Percentiles rank a stretch among this genome's conserved stretches.
These are phyloP conservation scores for Luperina testacea DNA, from an alignment of 2,888 invertebrate genomes.

Conservation along the genomic window DNA sequence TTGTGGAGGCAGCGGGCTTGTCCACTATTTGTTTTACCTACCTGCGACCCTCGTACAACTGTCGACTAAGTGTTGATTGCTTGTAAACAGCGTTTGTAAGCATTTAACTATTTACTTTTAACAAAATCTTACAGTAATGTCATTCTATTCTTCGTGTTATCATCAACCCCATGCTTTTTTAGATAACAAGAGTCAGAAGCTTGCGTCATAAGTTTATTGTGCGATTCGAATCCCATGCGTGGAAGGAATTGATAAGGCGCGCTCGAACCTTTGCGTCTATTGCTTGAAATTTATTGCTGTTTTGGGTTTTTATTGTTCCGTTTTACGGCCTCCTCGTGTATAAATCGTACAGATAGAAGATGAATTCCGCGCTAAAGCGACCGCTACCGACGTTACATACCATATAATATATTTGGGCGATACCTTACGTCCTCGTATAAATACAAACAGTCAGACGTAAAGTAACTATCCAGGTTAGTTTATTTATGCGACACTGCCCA, in stretches of 20 bases:
- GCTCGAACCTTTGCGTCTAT: conserved; percentile 90
- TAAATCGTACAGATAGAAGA: conserved; percentile 90
- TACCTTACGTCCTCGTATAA: conserved; percentile 77
- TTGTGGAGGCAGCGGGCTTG: conserved; percentile 80
- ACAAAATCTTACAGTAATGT: conserved; percentile 63
- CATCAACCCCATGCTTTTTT: conserved; percentile 46
- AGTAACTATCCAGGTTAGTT: conserved; percentile 63
- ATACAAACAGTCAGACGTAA: conserved; percentile 65
- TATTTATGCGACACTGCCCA: conserved; percentile 59
- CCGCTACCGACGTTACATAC: conserved; percentile 82
- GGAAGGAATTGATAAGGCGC: conserved; percentile 90
- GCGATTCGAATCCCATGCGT: conserved; percentile 85
- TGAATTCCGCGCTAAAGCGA: conserved; percentile 86
- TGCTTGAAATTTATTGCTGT: conserved; percentile 91
- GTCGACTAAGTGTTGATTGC: conserved; percentile 89
- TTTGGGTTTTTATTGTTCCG: conserved; percentile 91
- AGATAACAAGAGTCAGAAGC: conserved; percentile 67
- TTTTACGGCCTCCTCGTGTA: conserved; percentile 90
- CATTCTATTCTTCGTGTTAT: conserved; percentile 48
- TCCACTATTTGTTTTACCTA: conserved; percentile 88
- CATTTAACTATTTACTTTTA: conserved; percentile 65
- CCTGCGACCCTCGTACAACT: conserved; percentile 86
- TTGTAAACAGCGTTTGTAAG: conserved; percentile 85
- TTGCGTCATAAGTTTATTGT: conserved; percentile 89
- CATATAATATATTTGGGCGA: conserved; percentile 80